Percentiles rank a stretch among this genome's conserved stretches.
These are phyloP conservation scores for Eublepharis macularius DNA, from an alignment of 2,113 vertebrate species.

Conservation along the genomic window DNA sequence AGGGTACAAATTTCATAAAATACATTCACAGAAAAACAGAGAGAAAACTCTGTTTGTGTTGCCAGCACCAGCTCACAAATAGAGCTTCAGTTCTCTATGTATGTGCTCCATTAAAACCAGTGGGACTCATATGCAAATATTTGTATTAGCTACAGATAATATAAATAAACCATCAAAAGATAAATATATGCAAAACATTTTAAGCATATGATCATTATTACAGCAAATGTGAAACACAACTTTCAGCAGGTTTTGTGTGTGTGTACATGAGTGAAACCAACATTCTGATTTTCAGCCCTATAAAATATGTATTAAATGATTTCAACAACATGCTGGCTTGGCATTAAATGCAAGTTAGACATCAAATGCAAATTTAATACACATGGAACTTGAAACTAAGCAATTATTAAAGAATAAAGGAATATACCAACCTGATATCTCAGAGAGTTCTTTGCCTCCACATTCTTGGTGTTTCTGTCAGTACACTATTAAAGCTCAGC, in stretches of 20 bases:
- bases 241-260: background rate
- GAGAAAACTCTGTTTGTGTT: background rate
- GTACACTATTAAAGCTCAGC: background rate
- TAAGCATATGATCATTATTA: background rate
- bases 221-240: background rate
- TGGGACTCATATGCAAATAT: background rate
- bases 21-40: background rate
- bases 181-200: background rate
- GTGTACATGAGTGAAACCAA: background rate
- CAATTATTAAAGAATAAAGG: background rate
- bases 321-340: background rate
- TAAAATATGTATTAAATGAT: background rate
- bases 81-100: background rate
- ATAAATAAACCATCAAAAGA: background rate
- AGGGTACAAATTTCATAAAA: background rate
- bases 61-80: background rate
- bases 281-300: background rate
- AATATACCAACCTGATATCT: background rate
- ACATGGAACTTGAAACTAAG: background rate
- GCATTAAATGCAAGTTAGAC: background rate
- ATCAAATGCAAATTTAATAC: background rate
- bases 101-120: background rate
- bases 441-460: background rate
- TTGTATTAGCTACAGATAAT: background rate
- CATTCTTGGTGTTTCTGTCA: background rate